These are phyloP conservation scores for Mus pahari DNA, from an alignment of 2,113 vertebrate genomes.

Conservation along the genomic window DNA sequence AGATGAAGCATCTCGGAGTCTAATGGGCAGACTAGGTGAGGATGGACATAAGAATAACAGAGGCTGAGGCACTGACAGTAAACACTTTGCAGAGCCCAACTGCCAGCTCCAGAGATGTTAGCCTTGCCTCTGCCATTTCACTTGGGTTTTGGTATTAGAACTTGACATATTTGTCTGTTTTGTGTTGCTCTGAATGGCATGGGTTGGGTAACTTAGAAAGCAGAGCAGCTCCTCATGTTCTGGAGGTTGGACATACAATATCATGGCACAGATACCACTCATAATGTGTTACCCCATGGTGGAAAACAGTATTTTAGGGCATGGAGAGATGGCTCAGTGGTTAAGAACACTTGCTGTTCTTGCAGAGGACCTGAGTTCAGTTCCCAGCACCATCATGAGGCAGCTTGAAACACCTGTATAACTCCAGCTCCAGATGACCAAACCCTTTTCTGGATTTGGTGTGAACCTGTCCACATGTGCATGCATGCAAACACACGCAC, in stretches of 20 bases:
- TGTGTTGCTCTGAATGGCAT: neutral
- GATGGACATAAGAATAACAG: fast-evolving
- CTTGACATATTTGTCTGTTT: neutral
- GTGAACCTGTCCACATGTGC: neutral
- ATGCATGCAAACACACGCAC: neutral
- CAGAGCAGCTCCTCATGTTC: neutral
- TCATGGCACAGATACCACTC: fast-evolving
- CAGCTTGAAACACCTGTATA: neutral
- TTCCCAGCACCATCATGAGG: neutral
- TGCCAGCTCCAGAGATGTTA: fast-evolving
- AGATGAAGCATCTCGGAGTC: neutral
- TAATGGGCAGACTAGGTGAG: neutral
- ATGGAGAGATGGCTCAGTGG: neutral
- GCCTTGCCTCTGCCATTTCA: fast-evolving
- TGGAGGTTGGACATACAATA: neutral
- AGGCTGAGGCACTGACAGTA: too few relatives aligned
- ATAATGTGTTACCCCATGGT: too few relatives aligned
- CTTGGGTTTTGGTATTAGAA: neutral
- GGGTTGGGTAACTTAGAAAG: neutral
- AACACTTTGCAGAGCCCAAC: too few relatives aligned
- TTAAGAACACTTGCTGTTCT: neutral
- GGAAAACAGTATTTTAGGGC: too few relatives aligned
- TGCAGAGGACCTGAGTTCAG: neutral
- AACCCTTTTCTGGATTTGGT: neutral
- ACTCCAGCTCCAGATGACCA: neutral